Base-by-base conservation (phyloP, 2,113 vertebrate genomes). In the Chaetura pelagica region DNA sequence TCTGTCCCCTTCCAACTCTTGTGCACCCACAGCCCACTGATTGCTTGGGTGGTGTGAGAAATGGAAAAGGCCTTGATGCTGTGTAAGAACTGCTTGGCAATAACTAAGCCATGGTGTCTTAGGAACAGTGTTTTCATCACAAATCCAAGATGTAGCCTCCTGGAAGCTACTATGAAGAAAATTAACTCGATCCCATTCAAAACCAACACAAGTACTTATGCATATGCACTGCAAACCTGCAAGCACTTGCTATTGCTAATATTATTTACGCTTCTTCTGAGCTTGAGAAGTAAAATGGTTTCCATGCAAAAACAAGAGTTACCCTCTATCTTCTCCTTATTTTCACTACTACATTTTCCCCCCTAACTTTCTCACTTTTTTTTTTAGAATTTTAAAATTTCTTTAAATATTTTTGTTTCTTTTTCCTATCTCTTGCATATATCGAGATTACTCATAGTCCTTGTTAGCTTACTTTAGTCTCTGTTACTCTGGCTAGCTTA, bases 141-240 rank as follows among this genome's bases (percentile, higher is more conserved):
- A 16, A 40, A 72, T 63, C 7, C 4, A 26, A 77, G 68, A 32
- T 21, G 3, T 0, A 44, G 6, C 6, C 17, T 12, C 0, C 1
- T 11, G 17, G 15, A 5, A 68, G 3, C 14, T 52, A 6, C 14
- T 23, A 12, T 29, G 2, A 67, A 62, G 9, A 54, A 62, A 58
- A 54, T 22, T 30, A 58, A 48, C 24, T 35, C 6, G 51, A 38
- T 27, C 2, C 2, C 12, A 73, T 3, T 3, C 32, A 40, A 77
- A 69, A 40, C 3, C 5, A 85, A 14, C 15, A 12, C 17, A 79
- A 79, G 6, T 20, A 22, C 29, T 42, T 83, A 35, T 9, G 3
- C 17, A 67, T 4, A 8, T 32, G 4, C 7, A 51, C 38, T 64
- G 12, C 16, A 85, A 58, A 68, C 5, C 34, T 81, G 3, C 19